Evolutionary conservation across 2,888 invertebrate species (phyloP).

Genomic region (Neocrepidodera transversa): DNA sequence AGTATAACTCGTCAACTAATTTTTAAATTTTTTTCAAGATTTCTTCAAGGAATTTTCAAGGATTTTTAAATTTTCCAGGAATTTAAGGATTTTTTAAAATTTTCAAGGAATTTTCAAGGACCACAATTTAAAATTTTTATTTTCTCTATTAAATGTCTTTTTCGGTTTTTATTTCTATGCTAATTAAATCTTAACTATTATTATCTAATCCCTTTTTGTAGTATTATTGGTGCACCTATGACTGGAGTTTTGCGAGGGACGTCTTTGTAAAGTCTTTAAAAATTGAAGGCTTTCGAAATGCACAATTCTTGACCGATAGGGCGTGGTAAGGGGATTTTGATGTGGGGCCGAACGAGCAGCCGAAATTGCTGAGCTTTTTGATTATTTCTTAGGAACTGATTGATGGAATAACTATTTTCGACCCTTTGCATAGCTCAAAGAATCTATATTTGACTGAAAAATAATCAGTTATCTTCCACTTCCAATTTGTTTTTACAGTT

Average conservation of each 20-base stretch:
- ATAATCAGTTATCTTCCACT: conserved; percentile 15
- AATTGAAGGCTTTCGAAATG: conserved; percentile 30
- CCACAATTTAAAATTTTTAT: no score
- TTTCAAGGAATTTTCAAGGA: no score
- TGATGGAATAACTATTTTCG: conserved; percentile 26
- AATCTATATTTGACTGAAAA: conserved; percentile 17
- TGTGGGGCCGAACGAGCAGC: conserved; percentile 24
- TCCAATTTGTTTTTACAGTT: not conserved
- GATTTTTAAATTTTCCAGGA: no score
- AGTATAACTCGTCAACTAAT: no score
- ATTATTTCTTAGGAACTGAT: conserved; percentile 28
- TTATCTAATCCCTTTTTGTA: no score
- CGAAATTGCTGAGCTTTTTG: conserved; percentile 19
- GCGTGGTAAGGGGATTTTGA: conserved; percentile 26
- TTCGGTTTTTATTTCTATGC: no score
- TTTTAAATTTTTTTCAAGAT: no score
- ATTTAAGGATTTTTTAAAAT: no score
- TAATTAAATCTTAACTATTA: no score
- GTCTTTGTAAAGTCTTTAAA: conserved; percentile 21
- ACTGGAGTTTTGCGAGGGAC: not conserved
- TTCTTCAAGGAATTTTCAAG: no score
- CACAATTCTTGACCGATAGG: conserved; percentile 25
- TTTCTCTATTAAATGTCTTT: no score
- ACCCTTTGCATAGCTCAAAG: conserved; percentile 3
- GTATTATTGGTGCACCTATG: not conserved